Percentiles rank a stretch among this genome's conserved stretches.
phyloP scores from a whole-genome alignment of 2,888 invertebrate genomes.

The Aelia acuminata region DNA sequence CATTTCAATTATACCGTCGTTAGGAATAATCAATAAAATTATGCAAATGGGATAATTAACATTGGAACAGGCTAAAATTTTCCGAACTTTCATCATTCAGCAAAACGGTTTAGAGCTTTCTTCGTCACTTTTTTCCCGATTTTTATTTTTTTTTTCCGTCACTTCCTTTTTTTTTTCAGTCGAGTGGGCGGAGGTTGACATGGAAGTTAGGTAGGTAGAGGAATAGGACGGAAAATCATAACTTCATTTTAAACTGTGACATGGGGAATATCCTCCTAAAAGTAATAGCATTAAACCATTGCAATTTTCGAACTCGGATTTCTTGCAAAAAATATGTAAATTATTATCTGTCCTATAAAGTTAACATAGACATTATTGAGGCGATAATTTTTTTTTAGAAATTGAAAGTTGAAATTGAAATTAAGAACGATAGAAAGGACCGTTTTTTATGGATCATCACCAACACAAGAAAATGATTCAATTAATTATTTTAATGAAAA shows the following conservation, averaged over 20 bases:
- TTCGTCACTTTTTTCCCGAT: neutral
- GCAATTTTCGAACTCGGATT: neutral
- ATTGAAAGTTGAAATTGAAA: neutral
- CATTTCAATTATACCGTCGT: slow-evolving; percentile 28
- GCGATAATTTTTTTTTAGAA: too few species aligned
- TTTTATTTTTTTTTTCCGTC: neutral
- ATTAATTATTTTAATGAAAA: too few species aligned
- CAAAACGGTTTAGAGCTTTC: slow-evolving; percentile 3
- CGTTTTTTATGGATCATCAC: too few species aligned
- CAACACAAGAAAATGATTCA: too few species aligned
- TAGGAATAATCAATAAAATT: slow-evolving; percentile 37
- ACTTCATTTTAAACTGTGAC: slow-evolving; percentile 7
- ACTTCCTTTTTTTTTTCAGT: neutral
- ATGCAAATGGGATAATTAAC: slow-evolving; percentile 53
- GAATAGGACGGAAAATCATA: neutral
- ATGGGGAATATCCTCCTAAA: neutral
- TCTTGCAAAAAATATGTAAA: slow-evolving; percentile 1
- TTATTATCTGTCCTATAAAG: neutral
- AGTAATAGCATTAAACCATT: neutral
- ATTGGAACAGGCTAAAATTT: slow-evolving; percentile 14
- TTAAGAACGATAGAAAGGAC: too few species aligned
- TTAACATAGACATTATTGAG: too few species aligned
- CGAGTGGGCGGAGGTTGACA: neutral
- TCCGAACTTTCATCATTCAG: neutral
- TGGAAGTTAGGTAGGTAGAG: neutral